Percentiles rank a stretch among this genome's conserved stretches.
Conservation (phyloP, 1,140 invertebrate genomes). For the Calycopis cecrops region DNA sequence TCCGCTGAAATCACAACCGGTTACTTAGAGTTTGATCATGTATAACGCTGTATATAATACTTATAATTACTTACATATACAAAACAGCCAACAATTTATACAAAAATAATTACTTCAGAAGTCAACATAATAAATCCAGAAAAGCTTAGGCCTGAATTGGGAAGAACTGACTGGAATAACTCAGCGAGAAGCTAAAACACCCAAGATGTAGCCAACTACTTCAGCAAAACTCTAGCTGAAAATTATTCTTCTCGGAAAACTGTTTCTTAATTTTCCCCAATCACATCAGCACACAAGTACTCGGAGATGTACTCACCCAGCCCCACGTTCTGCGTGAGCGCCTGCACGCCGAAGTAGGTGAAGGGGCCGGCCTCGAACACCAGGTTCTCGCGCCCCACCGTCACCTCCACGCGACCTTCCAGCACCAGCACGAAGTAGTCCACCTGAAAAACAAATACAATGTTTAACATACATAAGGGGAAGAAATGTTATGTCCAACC, state of each 20-base stretch:
- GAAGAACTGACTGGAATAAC: too few species aligned
- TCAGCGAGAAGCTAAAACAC: too few species aligned
- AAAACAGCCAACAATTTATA: not conserved
- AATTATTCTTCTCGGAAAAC: too few species aligned
- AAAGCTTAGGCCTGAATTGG: too few species aligned
- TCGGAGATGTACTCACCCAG: slow-evolving; percentile 77
- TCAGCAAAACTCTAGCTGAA: too few species aligned
- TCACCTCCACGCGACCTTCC: slow-evolving; percentile 94
- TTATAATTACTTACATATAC: not conserved
- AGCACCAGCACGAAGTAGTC: slow-evolving; percentile 97
- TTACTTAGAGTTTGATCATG: not conserved
- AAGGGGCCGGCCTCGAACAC: slow-evolving; percentile 96
- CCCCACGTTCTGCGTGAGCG: slow-evolving; percentile 84
- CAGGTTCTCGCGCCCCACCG: slow-evolving; percentile 90
- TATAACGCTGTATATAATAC: not conserved
- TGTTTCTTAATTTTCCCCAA: too few species aligned
- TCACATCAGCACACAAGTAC: not conserved
- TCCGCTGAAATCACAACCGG: slow-evolving; percentile 40
- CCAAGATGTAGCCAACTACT: too few species aligned
- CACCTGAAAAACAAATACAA: slow-evolving; percentile 55
- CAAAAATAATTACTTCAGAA: too few species aligned
- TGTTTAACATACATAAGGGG: too few species aligned
- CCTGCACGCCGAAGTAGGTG: slow-evolving; percentile 94
- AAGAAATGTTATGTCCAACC: too few species aligned
- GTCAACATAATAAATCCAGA: too few species aligned